These are phyloP conservation scores for Porites lutea DNA, from an alignment of 64 coral and sea anemone genomes.

Conservation along the genomic window DNA sequence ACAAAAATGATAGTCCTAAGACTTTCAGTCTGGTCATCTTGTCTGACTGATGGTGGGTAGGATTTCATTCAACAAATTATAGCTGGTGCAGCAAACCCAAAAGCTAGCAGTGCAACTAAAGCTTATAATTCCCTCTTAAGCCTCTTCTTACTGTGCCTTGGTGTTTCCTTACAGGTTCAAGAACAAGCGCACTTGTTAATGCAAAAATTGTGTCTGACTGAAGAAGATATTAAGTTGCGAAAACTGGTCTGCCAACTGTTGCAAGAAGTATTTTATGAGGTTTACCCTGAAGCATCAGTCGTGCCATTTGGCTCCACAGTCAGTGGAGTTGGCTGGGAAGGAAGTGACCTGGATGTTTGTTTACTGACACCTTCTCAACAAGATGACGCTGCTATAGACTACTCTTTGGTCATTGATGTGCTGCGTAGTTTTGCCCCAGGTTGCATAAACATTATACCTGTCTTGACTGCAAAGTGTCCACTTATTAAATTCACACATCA, in stretches of 20 bases:
- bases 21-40: too few relatives aligned
- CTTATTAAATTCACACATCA: conserved; percentile 88
- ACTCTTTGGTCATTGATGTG: conserved; percentile 69
- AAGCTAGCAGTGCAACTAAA: too few relatives aligned
- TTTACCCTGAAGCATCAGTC: conserved; percentile 53
- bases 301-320: conserved; percentile 89
- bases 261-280: conserved; percentile 85
- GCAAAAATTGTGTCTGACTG: conserved; percentile 60
- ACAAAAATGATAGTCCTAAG: too few relatives aligned
- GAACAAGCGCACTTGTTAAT: conserved; percentile 75
- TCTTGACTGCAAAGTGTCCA: conserved; percentile 88
- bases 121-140: neutral
- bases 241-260: conserved; percentile 78
- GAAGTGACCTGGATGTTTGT: conserved; percentile 87
- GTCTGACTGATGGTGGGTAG: too few relatives aligned
- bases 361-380: neutral
- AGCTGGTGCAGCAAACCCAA: too few relatives aligned
- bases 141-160: neutral
- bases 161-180: conserved; percentile 43
- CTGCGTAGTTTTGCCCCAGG: conserved; percentile 87
- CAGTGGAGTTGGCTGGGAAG: conserved; percentile 87
- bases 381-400: conserved; percentile 36
- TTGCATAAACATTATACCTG: conserved; percentile 79
- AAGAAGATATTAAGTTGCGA: conserved; percentile 81
- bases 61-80: too few relatives aligned